Evolutionary conservation across 2,888 invertebrate genomes (phyloP).

Genomic region (Drosophila mimica): DNA sequence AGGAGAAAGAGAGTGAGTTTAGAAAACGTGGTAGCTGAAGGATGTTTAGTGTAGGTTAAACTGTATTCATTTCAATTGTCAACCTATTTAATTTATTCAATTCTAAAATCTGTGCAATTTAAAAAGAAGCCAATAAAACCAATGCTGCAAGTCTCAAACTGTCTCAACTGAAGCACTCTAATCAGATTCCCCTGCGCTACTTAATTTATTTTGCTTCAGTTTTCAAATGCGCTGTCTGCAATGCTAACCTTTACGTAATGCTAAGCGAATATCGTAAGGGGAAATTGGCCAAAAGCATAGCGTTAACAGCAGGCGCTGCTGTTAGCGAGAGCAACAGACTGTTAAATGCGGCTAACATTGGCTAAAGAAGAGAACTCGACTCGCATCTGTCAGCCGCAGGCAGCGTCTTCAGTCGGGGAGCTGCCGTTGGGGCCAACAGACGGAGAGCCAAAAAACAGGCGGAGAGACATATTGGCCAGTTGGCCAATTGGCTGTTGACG

Average conservation of each 20-base stretch:
- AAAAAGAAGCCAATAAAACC: too few species aligned
- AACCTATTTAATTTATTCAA: neutral
- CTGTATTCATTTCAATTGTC: too few species aligned
- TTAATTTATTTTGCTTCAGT: neutral
- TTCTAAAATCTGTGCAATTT: too few species aligned
- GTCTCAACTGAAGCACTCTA: neutral
- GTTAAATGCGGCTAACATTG: conserved; percentile 5
- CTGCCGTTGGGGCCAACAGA: conserved; percentile 57
- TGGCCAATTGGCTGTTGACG: conserved; percentile 25
- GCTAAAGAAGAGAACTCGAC: neutral
- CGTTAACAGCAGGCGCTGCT: conserved; percentile 24
- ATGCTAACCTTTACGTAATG: conserved; percentile 6
- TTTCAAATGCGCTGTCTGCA: neutral
- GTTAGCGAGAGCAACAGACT: conserved; percentile 21
- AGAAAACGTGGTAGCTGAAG: neutral
- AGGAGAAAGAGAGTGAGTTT: neutral
- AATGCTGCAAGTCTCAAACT: neutral
- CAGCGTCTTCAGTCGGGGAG: conserved; percentile 59
- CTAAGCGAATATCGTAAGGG: conserved; percentile 73
- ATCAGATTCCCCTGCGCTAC: neutral
- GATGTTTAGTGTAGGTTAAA: neutral
- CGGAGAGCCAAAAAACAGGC: conserved; percentile 27
- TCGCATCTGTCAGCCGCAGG: conserved; percentile 17
- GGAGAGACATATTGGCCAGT: conserved; percentile 19
- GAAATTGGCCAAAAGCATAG: conserved; percentile 38